Evolutionary conservation across 2,113 vertebrate species (phyloP).

Genomic region (Anthoscopus minutus): DNA sequence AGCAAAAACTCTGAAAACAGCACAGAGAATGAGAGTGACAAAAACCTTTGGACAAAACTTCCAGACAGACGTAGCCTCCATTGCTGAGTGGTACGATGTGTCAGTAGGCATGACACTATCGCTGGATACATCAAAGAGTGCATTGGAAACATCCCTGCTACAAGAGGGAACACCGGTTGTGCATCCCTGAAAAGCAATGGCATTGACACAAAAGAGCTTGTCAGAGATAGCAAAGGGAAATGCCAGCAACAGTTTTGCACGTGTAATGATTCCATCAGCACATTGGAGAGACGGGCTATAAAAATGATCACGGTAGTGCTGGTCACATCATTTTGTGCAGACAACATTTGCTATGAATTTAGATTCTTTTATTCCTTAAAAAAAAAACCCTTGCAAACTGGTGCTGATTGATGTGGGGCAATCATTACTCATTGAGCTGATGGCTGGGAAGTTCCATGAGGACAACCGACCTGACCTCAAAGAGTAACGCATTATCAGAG

Average conservation of each 20-base stretch:
- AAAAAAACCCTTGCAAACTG: neutral
- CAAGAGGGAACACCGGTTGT: neutral
- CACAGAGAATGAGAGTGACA: neutral
- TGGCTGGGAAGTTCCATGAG: neutral
- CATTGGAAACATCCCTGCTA: neutral
- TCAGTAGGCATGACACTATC: neutral
- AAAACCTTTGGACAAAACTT: constrained; percentile 4
- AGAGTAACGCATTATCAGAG: neutral
- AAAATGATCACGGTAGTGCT: neutral
- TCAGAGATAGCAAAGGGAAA: constrained; percentile 19
- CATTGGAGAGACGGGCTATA: neutral
- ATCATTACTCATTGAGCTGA: neutral
- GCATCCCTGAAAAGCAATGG: neutral
- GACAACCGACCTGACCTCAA: neutral
- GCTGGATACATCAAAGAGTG: neutral
- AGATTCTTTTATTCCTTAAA: neutral
- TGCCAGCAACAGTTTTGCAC: neutral
- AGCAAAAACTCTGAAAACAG: neutral
- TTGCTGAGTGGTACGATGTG: neutral
- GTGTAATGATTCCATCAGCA: neutral
- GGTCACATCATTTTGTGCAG: neutral
- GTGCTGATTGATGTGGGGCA: neutral
- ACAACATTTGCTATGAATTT: neutral
- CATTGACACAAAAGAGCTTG: constrained; percentile 7
- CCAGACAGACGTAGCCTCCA: neutral